These are phyloP conservation scores for Ciconia boyciana DNA, from an alignment of 2,113 vertebrate species.

Conservation along the genomic window DNA sequence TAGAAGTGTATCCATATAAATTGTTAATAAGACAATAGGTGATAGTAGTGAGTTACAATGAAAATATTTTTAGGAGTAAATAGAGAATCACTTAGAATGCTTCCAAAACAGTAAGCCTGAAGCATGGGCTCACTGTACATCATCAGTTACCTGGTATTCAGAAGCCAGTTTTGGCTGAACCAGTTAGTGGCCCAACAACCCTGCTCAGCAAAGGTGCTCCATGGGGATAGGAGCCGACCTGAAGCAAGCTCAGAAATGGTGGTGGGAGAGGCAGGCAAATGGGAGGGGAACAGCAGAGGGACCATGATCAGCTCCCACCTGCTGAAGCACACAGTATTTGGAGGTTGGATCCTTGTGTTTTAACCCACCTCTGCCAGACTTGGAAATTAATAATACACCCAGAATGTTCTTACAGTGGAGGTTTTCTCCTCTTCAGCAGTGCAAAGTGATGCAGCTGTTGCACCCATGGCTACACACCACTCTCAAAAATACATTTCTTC, in stretches of 20 bases:
- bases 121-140: neutral
- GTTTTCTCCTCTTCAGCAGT: neutral
- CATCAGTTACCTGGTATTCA: neutral
- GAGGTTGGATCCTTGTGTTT: neutral
- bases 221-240: neutral
- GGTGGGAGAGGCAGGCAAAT: neutral
- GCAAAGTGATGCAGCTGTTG: neutral
- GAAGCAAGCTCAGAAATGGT: neutral
- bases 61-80: neutral
- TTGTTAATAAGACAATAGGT: neutral
- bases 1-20: neutral
- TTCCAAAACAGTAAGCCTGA: neutral
- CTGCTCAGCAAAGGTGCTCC: neutral
- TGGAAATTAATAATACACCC: neutral
- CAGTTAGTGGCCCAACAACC: neutral
- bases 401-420: neutral
- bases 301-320: neutral
- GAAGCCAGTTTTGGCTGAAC: neutral
- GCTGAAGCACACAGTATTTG: accelerated
- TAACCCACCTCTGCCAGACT: neutral
- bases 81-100: neutral
- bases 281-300: neutral
- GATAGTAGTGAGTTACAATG: neutral
- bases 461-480: neutral
- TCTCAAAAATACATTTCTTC: neutral